Base-by-base conservation (phyloP, 2,113 vertebrate genomes). In the Astatotilapia flaviijosephi region DNA sequence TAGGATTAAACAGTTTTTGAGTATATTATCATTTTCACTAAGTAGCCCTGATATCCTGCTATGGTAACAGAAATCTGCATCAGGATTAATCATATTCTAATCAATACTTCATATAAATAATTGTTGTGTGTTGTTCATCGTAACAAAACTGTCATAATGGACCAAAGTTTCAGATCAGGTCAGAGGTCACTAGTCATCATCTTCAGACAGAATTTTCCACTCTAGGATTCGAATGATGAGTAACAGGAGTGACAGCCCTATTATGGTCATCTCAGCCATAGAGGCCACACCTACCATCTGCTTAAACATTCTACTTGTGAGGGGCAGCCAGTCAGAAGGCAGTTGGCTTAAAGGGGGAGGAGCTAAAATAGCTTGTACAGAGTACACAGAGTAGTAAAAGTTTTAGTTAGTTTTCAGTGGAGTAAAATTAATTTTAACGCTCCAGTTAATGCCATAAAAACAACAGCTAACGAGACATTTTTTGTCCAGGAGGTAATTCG, bases 401-500 rank as follows among this genome's bases (percentile, higher is more conserved):
- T 40, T 68, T 68, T 68, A 40, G 35, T 40, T 40, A 4, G 35
- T 68, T 68, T 68, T 68, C 19, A 40, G 35, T 68, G 62, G n/a
- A 68, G n/a, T 68, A 40, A 8, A 68, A 40, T 68, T 9, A 5
- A 68, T 13, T 68, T 68, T 68, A 40, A 14, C 23, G 19, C 62
- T 23, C 7, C 62, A 68, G n/a, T n/a, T 68, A 68, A 68, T 6
- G 62, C 4, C 19, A 21, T 68, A 40, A 40, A 68, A 68, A 68
- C 62, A 40, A 40, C 19, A 68, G 19, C 11, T 68, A 68, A 21
- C 0, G 1, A 68, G 35, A 13, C 2, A 21, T 68, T 21, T 23
- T 21, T 14, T 21, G n/a, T 40, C 11, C 0, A 0, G 35, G 35
- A 40, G 62, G 3, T 40, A 0, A 40, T 40, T 68, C 0, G 0